Base-by-base conservation (phyloP, 2,113 vertebrate genomes). In the Menidia beryllina region DNA sequence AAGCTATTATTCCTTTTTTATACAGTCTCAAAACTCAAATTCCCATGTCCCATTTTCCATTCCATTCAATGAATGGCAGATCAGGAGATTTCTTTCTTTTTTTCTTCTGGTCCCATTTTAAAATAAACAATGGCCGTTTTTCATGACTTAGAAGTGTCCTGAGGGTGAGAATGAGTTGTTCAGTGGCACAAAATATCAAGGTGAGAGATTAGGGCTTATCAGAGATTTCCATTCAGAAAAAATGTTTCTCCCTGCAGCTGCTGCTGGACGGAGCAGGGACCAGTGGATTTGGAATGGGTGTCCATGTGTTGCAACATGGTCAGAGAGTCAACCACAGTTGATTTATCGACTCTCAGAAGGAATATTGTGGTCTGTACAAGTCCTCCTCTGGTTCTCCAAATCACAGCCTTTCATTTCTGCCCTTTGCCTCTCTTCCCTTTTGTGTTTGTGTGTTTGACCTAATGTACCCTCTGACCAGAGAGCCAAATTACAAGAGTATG, bases 121-220 rank as follows among this genome's bases (percentile, higher is more conserved):
- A 51, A 79, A 58, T 54, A 67, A 89, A 88, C 85, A 91, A 88
- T 82, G 54, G 21, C 38, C 52, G 54, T 72, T 79, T 83, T 84
- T 88, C 77, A 74, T 23, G 43, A 83, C 82, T 86, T 88, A 66
- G 89, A 86, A 89, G 84, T 21, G 49, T 55, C 43, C 1, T 38
- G 61, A 61, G 58, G 55, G 17, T 30, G 57, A 51, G 36, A 85
- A 61, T 8, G 47, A 34, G 56, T 38, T 53, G 54, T 47, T 75
- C 53, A 51, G 77, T 74, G 62, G 69, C 60, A 82, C 81, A 74
- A 60, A 83, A 69, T 81, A 83, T 82, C 69, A 86, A 88, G 83
- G 74, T 86, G 54, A 83, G 79, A 81, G 85, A 87, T 90, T 88
- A 88, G 60, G 21, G 54, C 27, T 89, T 88, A 83, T 88, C 77